Percentiles rank a stretch among this genome's conserved stretches.
Conservation (phyloP, 2,797 vertebrate genomes). For the Cuculus canorus region DNA sequence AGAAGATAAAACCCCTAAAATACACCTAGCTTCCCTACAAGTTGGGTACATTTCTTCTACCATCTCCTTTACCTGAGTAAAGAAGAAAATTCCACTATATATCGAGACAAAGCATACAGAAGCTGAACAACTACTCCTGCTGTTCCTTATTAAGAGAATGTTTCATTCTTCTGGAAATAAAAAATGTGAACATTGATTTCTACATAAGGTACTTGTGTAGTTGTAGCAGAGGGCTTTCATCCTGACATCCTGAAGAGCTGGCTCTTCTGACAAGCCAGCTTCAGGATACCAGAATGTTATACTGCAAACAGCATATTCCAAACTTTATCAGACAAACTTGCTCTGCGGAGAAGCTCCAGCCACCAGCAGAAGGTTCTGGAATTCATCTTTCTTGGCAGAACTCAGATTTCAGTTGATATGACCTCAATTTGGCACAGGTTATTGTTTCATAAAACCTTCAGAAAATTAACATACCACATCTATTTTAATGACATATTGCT, state of each 20-base stretch:
- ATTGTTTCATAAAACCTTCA: slow-evolving; percentile 27
- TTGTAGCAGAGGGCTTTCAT: neutral
- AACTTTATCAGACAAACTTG: neutral
- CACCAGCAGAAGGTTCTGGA: slow-evolving; percentile 7
- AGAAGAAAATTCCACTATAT: neutral
- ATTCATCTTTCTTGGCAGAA: slow-evolving; percentile 42
- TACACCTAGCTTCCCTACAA: neutral
- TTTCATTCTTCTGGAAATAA: neutral
- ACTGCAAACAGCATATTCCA: neutral
- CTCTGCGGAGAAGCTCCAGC: neutral
- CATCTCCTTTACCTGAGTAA: neutral
- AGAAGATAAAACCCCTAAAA: neutral
- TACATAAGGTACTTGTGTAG: neutral
- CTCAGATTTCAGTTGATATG: slow-evolving; percentile 1
- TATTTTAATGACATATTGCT: slow-evolving; percentile 23
- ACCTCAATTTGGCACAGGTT: slow-evolving; percentile 42
- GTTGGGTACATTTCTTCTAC: neutral
- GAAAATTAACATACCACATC: slow-evolving; percentile 23
- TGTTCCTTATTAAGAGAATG: neutral
- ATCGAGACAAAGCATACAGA: neutral
- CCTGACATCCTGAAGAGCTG: neutral
- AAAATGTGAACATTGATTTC: neutral
- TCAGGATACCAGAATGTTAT: neutral
- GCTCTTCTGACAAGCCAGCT: neutral
- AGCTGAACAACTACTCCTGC: neutral